phyloP scores from a whole-genome alignment of 2,113 vertebrate species.

The Alligator mississippiensis region DNA sequence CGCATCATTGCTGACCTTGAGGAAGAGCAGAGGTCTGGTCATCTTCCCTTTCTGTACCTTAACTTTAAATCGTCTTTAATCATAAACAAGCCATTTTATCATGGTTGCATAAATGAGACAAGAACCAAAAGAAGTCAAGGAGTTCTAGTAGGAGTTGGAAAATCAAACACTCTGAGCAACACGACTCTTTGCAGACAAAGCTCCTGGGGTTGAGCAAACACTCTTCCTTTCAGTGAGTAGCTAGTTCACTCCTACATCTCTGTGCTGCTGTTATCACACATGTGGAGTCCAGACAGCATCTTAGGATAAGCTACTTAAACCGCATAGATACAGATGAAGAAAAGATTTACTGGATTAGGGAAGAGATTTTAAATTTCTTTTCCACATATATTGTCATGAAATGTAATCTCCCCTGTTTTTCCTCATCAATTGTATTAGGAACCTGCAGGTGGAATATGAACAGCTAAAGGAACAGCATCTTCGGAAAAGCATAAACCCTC shows the following conservation, averaged over 20 bases:
- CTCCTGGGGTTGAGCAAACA: neutral
- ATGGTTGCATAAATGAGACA: neutral
- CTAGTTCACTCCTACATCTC: neutral
- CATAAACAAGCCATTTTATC: neutral
- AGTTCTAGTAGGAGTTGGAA: neutral
- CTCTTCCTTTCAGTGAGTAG: neutral
- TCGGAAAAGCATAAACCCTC: constrained; percentile 78
- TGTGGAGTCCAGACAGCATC: neutral
- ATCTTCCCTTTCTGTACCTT: neutral
- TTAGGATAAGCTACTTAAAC: neutral
- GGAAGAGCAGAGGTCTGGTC: constrained; percentile 91
- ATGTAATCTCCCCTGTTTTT: neutral
- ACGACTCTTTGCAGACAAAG: neutral
- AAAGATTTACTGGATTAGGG: neutral
- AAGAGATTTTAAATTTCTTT: neutral
- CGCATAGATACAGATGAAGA: neutral
- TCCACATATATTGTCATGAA: neutral
- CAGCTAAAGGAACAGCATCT: constrained; percentile 92
- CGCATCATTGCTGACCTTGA: constrained; percentile 92
- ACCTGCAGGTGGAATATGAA: constrained; percentile 91
- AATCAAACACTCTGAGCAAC: neutral
- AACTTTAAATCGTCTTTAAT: neutral
- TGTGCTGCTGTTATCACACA: neutral
- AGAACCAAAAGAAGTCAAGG: neutral
- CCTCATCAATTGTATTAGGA: constrained; percentile 74